These are phyloP conservation scores for Orchesella flavescens DNA, from an alignment of 2,888 invertebrate species.

Conservation along the genomic window DNA sequence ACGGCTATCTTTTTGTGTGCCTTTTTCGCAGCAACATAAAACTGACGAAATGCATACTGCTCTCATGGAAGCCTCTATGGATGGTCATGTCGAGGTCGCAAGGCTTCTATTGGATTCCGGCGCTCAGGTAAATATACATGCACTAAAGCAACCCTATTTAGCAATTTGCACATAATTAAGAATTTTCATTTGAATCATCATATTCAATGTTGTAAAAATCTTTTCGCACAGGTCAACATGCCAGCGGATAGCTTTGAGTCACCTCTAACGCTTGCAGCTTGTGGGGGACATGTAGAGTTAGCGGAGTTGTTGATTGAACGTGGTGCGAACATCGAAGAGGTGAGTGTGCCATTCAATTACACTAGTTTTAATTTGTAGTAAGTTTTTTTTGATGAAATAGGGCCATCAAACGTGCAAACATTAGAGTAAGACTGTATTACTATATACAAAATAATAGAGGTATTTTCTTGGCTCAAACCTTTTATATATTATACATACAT, in stretches of 20 bases:
- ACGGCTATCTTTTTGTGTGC: neutral
- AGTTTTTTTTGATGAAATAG: too few relatives aligned
- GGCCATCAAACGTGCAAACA: too few relatives aligned
- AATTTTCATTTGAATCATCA: too few relatives aligned
- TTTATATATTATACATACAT: too few relatives aligned
- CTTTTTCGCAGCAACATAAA: slow-evolving; percentile 87
- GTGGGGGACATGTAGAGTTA: slow-evolving; percentile 98
- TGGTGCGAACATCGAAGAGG: slow-evolving; percentile 98
- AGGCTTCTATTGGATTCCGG: slow-evolving; percentile 94
- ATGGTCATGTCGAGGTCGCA: slow-evolving; percentile 98
- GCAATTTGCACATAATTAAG: too few relatives aligned
- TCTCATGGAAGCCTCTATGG: slow-evolving; percentile 99
- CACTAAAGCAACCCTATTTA: too few relatives aligned
- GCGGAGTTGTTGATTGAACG: slow-evolving; percentile 95
- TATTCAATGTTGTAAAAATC: too few relatives aligned
- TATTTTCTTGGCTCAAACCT: too few relatives aligned
- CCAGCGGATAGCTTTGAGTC: slow-evolving; percentile 99
- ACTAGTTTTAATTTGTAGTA: too few relatives aligned
- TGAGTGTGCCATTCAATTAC: slow-evolving; percentile 74
- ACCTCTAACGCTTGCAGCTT: slow-evolving; percentile 96
- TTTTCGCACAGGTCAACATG: slow-evolving; percentile 97
- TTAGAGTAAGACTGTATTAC: too few relatives aligned
- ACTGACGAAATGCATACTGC: slow-evolving; percentile 99
- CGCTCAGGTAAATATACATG: slow-evolving; percentile 81
- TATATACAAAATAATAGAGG: too few relatives aligned